A percentile compares a stretch with the other conserved stretches of the same genome.
Evolutionary conservation across 2,797 vertebrate species (phyloP).

Genomic region (Tenualosa ilisha): DNA sequence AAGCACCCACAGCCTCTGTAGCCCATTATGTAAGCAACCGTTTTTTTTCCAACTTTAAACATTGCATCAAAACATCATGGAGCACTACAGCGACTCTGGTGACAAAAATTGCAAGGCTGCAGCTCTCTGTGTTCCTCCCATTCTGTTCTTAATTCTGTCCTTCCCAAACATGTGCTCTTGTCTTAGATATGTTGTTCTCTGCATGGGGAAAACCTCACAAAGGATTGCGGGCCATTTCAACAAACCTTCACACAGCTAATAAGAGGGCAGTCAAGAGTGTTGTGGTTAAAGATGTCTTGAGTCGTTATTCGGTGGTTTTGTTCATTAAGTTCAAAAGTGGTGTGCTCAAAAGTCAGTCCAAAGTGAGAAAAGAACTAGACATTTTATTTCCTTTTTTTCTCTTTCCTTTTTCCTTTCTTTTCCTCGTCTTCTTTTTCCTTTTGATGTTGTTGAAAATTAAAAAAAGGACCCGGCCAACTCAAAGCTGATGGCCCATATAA

Average conservation of each 20-base stretch:
- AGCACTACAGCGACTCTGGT: conserved; percentile 30
- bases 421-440: neutral
- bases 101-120: conserved; percentile 1
- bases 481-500: conserved; percentile 46
- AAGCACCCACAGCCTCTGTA: neutral
- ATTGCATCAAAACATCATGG: neutral
- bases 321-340: conserved; percentile 74
- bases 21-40: neutral
- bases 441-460: conserved; percentile 34
- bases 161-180: conserved; percentile 58
- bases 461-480: conserved; percentile 19
- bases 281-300: conserved; percentile 67
- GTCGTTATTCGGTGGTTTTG: conserved; percentile 73
- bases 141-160: conserved; percentile 58
- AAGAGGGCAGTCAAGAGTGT: conserved; percentile 63
- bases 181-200: conserved; percentile 61
- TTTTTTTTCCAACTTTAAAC: neutral
- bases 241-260: conserved; percentile 67
- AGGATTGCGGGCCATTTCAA: conserved; percentile 65
- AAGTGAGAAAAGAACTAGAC: conserved; percentile 51
- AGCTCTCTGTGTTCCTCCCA: conserved; percentile 53
- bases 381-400: conserved; percentile 9
- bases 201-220: conserved; percentile 63
- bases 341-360: conserved; percentile 64
- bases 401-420: too few relatives aligned